Evolutionary conservation across 30 jellyfish, hydroid and myxozoan genomes (phyloP).

Genomic region (Rhopilema esculentum): DNA sequence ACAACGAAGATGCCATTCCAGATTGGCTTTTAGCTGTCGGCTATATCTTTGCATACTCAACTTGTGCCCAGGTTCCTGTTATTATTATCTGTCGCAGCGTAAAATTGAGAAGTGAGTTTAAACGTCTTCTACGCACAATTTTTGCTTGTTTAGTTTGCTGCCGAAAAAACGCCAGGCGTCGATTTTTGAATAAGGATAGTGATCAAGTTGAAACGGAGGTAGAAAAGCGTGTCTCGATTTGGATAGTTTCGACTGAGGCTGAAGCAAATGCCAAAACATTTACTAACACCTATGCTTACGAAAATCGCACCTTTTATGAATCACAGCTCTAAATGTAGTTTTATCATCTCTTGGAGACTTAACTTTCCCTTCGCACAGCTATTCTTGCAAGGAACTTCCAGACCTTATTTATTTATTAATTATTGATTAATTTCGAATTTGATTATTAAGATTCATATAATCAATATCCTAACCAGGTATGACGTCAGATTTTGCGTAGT

Average conservation of each 20-base stretch:
- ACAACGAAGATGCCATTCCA: constrained; percentile 42
- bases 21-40: constrained; percentile 63
- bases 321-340: neutral
- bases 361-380: too few species aligned
- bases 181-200: neutral
- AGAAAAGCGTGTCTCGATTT: constrained; percentile 37
- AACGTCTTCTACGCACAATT: neutral
- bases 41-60: constrained; percentile 69
- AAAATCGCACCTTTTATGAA: constrained; percentile 4
- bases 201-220: constrained; percentile 2
- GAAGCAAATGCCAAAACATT: neutral
- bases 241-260: constrained; percentile 19
- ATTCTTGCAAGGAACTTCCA: too few species aligned
- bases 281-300: neutral
- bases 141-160: neutral
- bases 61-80: constrained; percentile 77
- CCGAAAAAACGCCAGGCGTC: neutral
- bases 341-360: neutral
- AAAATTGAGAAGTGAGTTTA: constrained; percentile 31
- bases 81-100: constrained; percentile 66
- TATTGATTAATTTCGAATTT: neutral
- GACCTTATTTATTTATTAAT: neutral
- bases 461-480: too few species aligned
- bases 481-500: too few species aligned
- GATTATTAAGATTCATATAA: too few species aligned